phyloP scores from a whole-genome alignment of 2,113 vertebrate genomes.

The Lycocorax pyrrhopterus region DNA sequence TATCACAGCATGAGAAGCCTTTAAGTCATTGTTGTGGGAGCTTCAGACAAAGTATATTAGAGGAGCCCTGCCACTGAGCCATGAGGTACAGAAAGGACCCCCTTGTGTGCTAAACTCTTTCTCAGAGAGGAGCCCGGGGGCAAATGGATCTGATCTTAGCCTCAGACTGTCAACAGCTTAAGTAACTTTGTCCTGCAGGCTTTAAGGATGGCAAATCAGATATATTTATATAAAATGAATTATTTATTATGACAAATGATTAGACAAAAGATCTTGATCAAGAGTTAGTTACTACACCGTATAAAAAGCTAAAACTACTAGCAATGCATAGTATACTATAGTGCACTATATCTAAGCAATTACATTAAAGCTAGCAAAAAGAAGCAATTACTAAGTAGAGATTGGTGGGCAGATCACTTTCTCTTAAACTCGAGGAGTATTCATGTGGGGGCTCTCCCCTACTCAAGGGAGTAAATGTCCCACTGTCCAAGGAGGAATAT shows the following conservation, averaged over 20 bases:
- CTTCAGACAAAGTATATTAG: not conserved
- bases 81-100: not conserved
- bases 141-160: not conserved
- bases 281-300: not conserved
- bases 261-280: not conserved
- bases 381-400: not conserved
- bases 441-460: accelerated
- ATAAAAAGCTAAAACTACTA: not conserved
- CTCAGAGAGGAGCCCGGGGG: not conserved
- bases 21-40: not conserved
- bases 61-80: not conserved
- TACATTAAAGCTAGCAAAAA: not conserved
- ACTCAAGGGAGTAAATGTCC: not conserved
- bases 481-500: not conserved
- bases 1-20: not conserved
- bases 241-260: not conserved
- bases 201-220: not conserved
- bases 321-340: no score
- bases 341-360: no score
- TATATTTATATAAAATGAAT: not conserved
- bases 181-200: not conserved
- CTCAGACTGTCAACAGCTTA: not conserved
- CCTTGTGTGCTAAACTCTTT: not conserved
- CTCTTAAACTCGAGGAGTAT: not conserved
- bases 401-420: not conserved